Base-by-base conservation (phyloP, 2,888 invertebrate genomes). In the Luperina testacea region DNA sequence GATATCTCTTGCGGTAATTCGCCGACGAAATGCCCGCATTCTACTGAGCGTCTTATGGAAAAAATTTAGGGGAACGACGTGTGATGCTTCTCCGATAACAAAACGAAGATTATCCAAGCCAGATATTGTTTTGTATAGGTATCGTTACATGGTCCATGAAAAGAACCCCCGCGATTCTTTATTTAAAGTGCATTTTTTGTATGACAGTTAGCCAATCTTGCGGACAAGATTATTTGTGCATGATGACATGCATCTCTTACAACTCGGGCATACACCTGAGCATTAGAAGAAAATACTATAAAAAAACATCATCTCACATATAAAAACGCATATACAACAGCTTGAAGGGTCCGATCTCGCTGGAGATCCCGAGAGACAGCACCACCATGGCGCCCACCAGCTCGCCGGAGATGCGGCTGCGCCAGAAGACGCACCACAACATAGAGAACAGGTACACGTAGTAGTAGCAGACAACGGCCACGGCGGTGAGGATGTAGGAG, bases 361-460 rank as follows among this genome's bases (percentile, higher is more conserved):
- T 89, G 65, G 89, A 76, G 24, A 91, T 83, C 0, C 89, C 89
- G 0, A 92, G 87, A 0, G 92, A 92, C 8, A 91, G 77, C 24
- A 91, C 87, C 17, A 91, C 82, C 77, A 92, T 88, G 27, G 90
- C 88, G 1, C 88, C 82, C 3, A 91, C 74, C 67, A 87, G 45
- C 61, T 91, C 90, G 0, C 87, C 88, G 7, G 90, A 90, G 61
- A 88, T 72, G 13, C 80, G 80, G 64, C 83, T 84, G 17, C 87
- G 88, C 79, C 82, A 86, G 82, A 90, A 90, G 11, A 93, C 91
- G 72, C 88, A 92, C 92, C 92, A 93, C 0, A 80, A 27, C 86
- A 90, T 87, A 2, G 90, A 91, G 42, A 92, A 61, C 24, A 91
- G 74, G 81, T 86, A 93, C 27, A 91, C 89, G 84, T 92, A 93